A percentile compares a stretch with the other conserved stretches of the same genome.
These are phyloP conservation scores for Halisarca cf. caerulea DNA, from an alignment of 37 sponge, comb jelly and placozoan genomes.

Conservation along the genomic window DNA sequence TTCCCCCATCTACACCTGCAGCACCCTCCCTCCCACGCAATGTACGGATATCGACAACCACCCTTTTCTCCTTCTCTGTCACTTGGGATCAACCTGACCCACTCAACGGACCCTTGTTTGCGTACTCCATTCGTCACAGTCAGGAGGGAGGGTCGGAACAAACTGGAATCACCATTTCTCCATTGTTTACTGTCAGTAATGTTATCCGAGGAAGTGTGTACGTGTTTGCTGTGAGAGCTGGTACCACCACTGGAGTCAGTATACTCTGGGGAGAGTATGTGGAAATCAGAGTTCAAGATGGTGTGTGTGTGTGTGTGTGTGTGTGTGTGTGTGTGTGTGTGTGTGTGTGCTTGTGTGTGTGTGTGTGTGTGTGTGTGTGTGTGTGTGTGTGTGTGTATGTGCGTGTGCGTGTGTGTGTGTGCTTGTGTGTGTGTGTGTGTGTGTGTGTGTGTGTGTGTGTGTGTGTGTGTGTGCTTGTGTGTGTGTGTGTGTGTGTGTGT, in stretches of 20 bases:
- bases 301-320: not conserved
- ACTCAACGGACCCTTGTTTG: constrained; percentile 49
- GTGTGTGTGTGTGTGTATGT: no score
- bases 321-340: not conserved
- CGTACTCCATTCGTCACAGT: constrained; percentile 41
- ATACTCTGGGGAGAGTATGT: constrained; percentile 53
- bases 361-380: no score
- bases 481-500: no score
- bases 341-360: not conserved
- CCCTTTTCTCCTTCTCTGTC: constrained; percentile 42
- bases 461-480: no score
- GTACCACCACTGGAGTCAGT: constrained; percentile 30
- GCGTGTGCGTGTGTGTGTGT: no score
- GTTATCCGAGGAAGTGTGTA: constrained; percentile 40
- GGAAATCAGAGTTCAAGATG: constrained; percentile 49
- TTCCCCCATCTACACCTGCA: not conserved
- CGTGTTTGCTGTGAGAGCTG: constrained; percentile 37
- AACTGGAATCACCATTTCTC: not conserved
- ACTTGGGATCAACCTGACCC: constrained; percentile 55
- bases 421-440: no score
- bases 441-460: no score
- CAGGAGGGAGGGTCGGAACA: not conserved
- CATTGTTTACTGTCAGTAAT: not conserved
- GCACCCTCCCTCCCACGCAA: constrained; percentile 60
- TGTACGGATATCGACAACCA: constrained; percentile 32